Evolutionary conservation across 2,797 vertebrate genomes (phyloP), one percentile per base, ranked within the genome.

Genomic region (Fundulus diaphanus): DNA sequence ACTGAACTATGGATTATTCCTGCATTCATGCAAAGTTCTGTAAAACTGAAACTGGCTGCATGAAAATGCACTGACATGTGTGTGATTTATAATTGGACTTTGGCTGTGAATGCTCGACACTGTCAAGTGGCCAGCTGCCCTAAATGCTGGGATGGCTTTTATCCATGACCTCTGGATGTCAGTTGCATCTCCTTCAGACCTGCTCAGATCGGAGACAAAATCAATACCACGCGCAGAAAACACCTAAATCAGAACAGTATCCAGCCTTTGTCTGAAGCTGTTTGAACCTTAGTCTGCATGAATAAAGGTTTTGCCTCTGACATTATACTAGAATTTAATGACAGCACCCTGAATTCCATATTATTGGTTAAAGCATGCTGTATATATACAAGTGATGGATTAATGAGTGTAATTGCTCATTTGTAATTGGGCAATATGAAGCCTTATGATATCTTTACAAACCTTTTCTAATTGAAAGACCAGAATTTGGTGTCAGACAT

Each of bases 151-250:
- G 49, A 81, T 67, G 83, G 67, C 83, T 84, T 82, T 86, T 80
- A 81, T 75, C 70, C 74, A 59, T 65, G 72, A 86, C 84, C 81
- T 87, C 80, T 77, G 83, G 71, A 77, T 85, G 82, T 81, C 83
- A 83, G 72, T 69, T 82, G 82, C 82, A 85, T 88, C 81, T 79
- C 78, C 73, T 74, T 80, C 77, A 90, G 74, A 86, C 70, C 40
- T 42, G 54, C 48, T 77, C 72, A 72, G 72, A 73, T 67, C 70
- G 75, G 70, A 76, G 79, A 85, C 74, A 77, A 83, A 90, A 90
- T 92, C 83, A 82, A 90, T 88, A 85, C 40, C 29, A 54, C 80
- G 70, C 70, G 73, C 57, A 83, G 40, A 85, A 82, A 88, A 82
- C 74, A 72, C 67, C 48, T 31, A 59, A 87, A 80, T 77, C 74